Percentiles rank a stretch among this genome's conserved stretches.
phyloP scores from a whole-genome alignment of 2,888 invertebrate genomes.

The Caenorhabditis imperialis region DNA sequence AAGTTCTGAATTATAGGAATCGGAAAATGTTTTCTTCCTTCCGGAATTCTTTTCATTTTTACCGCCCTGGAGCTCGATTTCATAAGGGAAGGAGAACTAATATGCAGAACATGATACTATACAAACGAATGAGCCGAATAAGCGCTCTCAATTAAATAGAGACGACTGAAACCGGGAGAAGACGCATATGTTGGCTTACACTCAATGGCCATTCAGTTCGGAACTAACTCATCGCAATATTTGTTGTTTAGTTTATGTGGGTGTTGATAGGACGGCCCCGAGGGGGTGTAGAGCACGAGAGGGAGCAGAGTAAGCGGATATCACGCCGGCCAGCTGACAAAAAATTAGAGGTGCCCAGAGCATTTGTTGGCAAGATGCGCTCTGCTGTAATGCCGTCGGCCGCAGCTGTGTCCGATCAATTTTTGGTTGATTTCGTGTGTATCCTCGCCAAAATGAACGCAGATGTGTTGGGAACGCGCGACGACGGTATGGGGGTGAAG shows the following conservation, averaged over 20 bases:
- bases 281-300: slow-evolving; percentile 38
- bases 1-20: slow-evolving; percentile 53
- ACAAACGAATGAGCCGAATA: slow-evolving; percentile 30
- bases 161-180: slow-evolving; percentile 34
- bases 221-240: slow-evolving; percentile 44
- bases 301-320: slow-evolving; percentile 37
- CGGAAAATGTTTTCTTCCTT: slow-evolving; percentile 37
- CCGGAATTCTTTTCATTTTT: slow-evolving; percentile 12
- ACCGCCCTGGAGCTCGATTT: neutral
- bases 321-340: slow-evolving; percentile 53
- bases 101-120: slow-evolving; percentile 42
- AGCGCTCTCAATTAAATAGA: slow-evolving; percentile 45
- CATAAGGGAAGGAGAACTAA: slow-evolving; percentile 8
- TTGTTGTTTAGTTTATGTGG: slow-evolving; percentile 58
- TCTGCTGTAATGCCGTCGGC: slow-evolving; percentile 47
- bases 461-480: slow-evolving; percentile 32
- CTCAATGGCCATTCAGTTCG: slow-evolving; percentile 21
- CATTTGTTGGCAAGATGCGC: slow-evolving; percentile 17
- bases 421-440: slow-evolving; percentile 40
- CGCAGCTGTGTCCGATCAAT: slow-evolving; percentile 54
- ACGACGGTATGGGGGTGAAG: slow-evolving; percentile 1
- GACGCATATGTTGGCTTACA: slow-evolving; percentile 33
- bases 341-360: slow-evolving; percentile 47
- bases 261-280: slow-evolving; percentile 47
- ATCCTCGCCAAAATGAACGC: neutral